A percentile compares a stretch with the other conserved stretches of the same genome.
Evolutionary conservation across 1,140 invertebrate species (phyloP).

Genomic region (Carposina sasakii): DNA sequence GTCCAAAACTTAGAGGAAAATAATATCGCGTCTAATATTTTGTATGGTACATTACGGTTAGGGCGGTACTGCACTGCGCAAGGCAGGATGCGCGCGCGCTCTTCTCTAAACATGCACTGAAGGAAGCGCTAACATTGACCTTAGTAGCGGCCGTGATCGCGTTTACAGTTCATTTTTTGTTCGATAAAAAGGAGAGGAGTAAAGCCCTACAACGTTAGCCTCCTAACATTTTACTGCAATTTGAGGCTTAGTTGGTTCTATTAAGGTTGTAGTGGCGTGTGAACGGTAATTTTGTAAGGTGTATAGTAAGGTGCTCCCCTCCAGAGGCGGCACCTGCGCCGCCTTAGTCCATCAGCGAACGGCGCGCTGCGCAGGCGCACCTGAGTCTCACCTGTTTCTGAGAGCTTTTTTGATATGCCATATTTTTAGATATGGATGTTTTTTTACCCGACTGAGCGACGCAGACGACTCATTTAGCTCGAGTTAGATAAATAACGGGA

Average conservation of each 20-base stretch:
- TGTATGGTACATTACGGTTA: constrained; percentile 40
- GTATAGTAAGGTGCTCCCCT: constrained; percentile 67
- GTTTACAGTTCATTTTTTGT: constrained; percentile 73
- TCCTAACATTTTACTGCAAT: not conserved
- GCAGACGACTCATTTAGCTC: too few relatives aligned
- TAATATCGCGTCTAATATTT: constrained; percentile 46
- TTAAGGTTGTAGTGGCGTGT: not conserved
- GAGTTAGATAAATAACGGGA: too few relatives aligned
- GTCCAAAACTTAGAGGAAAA: too few relatives aligned
- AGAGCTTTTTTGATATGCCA: constrained; percentile 2
- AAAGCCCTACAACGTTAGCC: constrained; percentile 51
- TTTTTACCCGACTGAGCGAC: too few relatives aligned
- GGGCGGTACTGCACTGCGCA: constrained; percentile 42
- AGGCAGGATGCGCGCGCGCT: constrained; percentile 63
- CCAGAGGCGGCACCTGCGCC: constrained; percentile 68
- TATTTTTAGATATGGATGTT: not conserved
- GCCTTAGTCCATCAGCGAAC: constrained; percentile 50
- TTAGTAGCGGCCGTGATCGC: constrained; percentile 70
- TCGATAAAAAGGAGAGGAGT: constrained; percentile 73
- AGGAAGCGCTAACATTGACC: constrained; percentile 72
- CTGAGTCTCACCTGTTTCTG: constrained; percentile 41
- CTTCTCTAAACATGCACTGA: constrained; percentile 67
- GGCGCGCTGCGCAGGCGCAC: constrained; percentile 42
- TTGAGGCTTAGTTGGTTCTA: constrained; percentile 12
- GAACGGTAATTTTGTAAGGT: constrained; percentile 51